Percentiles rank a stretch among this genome's conserved stretches.
These are phyloP conservation scores for Drosophila sproati DNA, from an alignment of 1,140 invertebrate species.

Conservation along the genomic window DNA sequence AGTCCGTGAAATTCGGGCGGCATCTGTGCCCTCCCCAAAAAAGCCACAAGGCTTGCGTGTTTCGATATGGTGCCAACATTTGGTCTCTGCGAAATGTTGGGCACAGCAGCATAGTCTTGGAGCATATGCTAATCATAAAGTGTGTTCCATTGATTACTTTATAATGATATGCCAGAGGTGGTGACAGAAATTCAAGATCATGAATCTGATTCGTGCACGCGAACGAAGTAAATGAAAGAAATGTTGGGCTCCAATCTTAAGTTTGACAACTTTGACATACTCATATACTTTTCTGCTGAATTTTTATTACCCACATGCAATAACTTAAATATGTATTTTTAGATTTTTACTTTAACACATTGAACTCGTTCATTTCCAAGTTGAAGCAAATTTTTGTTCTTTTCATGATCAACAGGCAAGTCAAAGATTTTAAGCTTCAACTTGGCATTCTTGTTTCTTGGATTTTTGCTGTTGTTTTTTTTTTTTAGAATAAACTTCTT, in stretches of 20 bases:
- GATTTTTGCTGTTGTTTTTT: background rate
- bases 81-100: conserved; percentile 20
- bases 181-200: background rate
- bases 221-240: too few relatives aligned
- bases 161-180: background rate
- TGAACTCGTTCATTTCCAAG: conserved; percentile 7
- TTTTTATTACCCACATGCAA: background rate
- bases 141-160: background rate
- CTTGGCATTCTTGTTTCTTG: background rate
- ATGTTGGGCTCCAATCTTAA: too few relatives aligned
- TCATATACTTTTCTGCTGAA: too few relatives aligned
- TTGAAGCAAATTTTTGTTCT: background rate
- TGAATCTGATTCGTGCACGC: too few relatives aligned
- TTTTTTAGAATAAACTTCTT: conserved; percentile 18
- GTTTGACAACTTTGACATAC: too few relatives aligned
- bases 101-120: background rate
- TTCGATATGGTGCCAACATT: conserved; percentile 49
- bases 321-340: conserved; percentile 6
- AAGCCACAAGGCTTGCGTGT: conserved; percentile 26
- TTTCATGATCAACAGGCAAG: background rate
- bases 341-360: background rate
- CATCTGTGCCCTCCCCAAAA: conserved; percentile 48
- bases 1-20: conserved; percentile 61
- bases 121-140: conserved; percentile 13
- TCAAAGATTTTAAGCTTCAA: background rate